Conservation (phyloP, 2,113 vertebrate genomes). For the Micromys minutus region DNA sequence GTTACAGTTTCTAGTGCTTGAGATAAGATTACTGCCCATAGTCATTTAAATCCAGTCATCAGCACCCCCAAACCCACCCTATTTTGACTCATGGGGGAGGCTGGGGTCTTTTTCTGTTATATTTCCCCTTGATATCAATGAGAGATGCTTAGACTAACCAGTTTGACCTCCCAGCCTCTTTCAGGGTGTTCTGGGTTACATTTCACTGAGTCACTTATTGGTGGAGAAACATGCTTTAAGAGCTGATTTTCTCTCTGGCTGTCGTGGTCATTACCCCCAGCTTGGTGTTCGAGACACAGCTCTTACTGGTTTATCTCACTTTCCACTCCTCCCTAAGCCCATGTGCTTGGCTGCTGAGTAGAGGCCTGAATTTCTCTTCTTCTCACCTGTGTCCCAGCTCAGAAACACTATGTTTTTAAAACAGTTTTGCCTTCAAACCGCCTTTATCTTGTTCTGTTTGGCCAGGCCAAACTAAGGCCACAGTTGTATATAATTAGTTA, state of each 20-base stretch:
- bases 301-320: background rate
- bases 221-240: background rate
- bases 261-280: background rate
- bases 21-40: background rate
- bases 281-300: background rate
- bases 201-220: background rate
- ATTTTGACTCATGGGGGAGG: background rate
- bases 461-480: constrained; percentile 41
- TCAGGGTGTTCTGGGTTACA: background rate
- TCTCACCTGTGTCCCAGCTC: background rate
- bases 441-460: constrained; percentile 49
- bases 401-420: constrained; percentile 43
- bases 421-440: constrained; percentile 41
- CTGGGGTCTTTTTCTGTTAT: background rate
- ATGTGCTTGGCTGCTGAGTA: background rate
- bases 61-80: background rate
- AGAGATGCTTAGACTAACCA: background rate
- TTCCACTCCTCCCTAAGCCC: background rate
- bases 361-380: background rate
- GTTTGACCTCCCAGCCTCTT: background rate
- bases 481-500: constrained; percentile 73
- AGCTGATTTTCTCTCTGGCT: background rate
- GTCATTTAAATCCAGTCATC: background rate
- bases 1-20: background rate
- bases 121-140: background rate